A percentile compares a stretch with the other conserved stretches of the same genome.
phyloP scores from a whole-genome alignment of 2,113 vertebrate species.

The Leptobrachium leishanense region DNA sequence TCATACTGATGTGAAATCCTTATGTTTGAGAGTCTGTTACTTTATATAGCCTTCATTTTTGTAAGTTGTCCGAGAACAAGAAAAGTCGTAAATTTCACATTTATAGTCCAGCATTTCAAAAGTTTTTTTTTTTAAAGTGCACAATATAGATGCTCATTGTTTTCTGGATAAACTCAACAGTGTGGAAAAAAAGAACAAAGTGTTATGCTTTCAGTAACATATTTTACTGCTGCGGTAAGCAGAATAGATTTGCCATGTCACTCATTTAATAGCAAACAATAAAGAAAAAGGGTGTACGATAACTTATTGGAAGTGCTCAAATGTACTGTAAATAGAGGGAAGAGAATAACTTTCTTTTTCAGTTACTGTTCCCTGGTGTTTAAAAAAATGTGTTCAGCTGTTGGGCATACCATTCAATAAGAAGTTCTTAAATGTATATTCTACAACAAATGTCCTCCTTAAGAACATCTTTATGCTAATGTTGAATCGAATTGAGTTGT shows the following conservation, averaged over 20 bases:
- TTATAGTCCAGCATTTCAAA: slow-evolving; percentile 27
- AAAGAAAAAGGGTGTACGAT: slow-evolving; percentile 44
- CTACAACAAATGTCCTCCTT: slow-evolving; percentile 8
- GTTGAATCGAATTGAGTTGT: no score
- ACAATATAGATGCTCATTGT: slow-evolving; percentile 33
- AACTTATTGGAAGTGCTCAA: slow-evolving; percentile 31
- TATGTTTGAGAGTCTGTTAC: neutral
- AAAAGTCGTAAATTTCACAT: slow-evolving; percentile 18
- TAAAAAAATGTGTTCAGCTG: slow-evolving; percentile 23
- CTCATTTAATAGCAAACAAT: slow-evolving; percentile 41
- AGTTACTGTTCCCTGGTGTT: slow-evolving; percentile 35
- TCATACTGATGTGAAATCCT: no score
- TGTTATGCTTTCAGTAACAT: slow-evolving; percentile 41
- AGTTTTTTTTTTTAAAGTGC: slow-evolving; percentile 14
- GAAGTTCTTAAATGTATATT: slow-evolving; percentile 14
- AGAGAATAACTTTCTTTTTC: slow-evolving; percentile 33
- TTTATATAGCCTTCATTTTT: slow-evolving; percentile 8
- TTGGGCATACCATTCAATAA: slow-evolving; percentile 22
- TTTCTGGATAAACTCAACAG: slow-evolving; percentile 23
- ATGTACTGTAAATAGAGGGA: slow-evolving; percentile 31
- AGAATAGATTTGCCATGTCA: slow-evolving; percentile 36
- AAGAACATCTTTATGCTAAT: neutral
- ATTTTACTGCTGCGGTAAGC: slow-evolving; percentile 45
- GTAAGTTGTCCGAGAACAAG: neutral
- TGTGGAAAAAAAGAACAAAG: slow-evolving; percentile 34